phyloP scores from a whole-genome alignment of 2,113 vertebrate species.

The Montifringilla adamsi region DNA sequence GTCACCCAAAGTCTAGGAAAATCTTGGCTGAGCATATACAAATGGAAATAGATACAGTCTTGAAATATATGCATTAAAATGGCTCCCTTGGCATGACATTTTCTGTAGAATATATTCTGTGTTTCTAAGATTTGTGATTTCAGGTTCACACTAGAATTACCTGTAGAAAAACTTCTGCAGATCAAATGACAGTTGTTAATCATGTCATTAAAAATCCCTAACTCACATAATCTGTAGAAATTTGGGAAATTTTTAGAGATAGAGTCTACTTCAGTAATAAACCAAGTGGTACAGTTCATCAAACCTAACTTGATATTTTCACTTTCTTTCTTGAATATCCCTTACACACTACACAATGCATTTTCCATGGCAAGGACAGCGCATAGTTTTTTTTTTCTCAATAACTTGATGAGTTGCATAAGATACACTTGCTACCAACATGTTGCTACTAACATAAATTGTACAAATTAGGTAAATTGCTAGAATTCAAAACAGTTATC shows the following conservation, averaged over 20 bases:
- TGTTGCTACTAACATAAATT: not conserved
- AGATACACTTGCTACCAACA: not conserved
- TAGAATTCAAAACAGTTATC: not conserved
- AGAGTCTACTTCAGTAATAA: not conserved
- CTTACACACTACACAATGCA: not conserved
- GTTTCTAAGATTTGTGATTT: not conserved
- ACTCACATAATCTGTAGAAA: not conserved
- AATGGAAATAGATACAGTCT: not conserved
- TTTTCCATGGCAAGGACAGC: accelerated
- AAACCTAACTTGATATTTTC: not conserved
- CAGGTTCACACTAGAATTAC: not conserved
- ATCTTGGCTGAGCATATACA: not conserved
- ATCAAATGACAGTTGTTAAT: not conserved
- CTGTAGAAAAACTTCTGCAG: not conserved
- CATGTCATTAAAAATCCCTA: not conserved
- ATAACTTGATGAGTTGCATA: not conserved
- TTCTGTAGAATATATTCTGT: not conserved
- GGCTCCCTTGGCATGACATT: accelerated
- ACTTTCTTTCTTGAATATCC: not conserved
- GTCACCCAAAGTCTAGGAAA: not conserved
- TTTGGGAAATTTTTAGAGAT: not conserved
- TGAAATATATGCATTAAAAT: not conserved
- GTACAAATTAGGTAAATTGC: not conserved
- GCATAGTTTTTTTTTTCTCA: not conserved
- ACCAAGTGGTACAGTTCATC: accelerated